Evolutionary conservation across 2,888 invertebrate species (phyloP).

Genomic region (Andrena chrysosceles): DNA sequence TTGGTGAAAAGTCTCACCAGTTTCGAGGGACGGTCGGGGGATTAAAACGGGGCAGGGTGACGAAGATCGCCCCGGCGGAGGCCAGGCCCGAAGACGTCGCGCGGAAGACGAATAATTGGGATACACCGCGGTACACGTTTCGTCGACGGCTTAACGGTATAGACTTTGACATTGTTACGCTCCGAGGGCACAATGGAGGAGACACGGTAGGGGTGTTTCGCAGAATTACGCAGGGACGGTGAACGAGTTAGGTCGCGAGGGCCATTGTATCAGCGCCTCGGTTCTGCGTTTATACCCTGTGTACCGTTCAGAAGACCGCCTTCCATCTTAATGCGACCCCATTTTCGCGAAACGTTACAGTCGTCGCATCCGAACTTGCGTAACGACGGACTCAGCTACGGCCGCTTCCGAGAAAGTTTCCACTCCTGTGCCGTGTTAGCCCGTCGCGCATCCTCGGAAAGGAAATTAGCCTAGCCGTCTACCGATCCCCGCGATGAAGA

Average conservation of each 20-base stretch:
- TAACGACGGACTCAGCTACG: conserved; percentile 41
- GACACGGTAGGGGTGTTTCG: conserved; percentile 70
- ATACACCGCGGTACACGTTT: conserved; percentile 52
- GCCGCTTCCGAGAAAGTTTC: conserved; percentile 19
- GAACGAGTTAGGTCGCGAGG: conserved; percentile 66
- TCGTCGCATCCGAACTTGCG: conserved; percentile 33
- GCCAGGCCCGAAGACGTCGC: conserved; percentile 27
- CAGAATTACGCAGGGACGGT: conserved; percentile 66
- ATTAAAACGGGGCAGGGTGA: conserved; percentile 4
- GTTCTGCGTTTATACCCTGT: conserved; percentile 45
- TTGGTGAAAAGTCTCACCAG: neutral
- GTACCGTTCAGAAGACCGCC: conserved; percentile 54
- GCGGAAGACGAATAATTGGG: conserved; percentile 64
- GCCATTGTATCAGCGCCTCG: conserved; percentile 59
- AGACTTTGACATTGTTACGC: conserved; percentile 68
- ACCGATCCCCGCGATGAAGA: no score
- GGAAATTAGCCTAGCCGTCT: no score
- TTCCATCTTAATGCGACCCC: conserved; percentile 56
- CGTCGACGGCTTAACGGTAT: conserved; percentile 67
- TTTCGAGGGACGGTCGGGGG: neutral
- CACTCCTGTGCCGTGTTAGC: neutral
- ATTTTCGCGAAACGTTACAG: conserved; percentile 52
- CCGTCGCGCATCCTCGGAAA: no score
- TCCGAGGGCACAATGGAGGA: conserved; percentile 63
- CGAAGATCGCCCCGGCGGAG: neutral